phyloP scores from a whole-genome alignment of 2,888 invertebrate species.

The Drosophila rubida region DNA sequence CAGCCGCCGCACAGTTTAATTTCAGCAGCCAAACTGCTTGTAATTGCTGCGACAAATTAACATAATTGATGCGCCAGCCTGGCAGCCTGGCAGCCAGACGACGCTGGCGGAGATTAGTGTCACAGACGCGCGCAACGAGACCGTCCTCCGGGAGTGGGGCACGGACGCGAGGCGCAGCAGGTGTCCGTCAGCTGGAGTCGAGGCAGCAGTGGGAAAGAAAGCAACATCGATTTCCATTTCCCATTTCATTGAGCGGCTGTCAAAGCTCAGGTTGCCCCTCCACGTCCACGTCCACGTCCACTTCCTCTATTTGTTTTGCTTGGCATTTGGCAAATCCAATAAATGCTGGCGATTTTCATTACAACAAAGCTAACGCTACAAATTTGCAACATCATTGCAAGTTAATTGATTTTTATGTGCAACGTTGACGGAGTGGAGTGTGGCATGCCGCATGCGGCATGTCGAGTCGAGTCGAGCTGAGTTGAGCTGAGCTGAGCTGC shows the following conservation, averaged over 20 bases:
- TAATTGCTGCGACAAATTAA: conserved; percentile 74
- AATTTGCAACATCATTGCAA: conserved; percentile 72
- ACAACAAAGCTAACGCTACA: conserved; percentile 39
- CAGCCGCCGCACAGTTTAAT: conserved; percentile 35
- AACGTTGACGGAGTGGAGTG: conserved; percentile 16
- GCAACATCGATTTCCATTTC: conserved; percentile 65
- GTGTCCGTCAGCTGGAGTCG: conserved; percentile 46
- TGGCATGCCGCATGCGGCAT: background rate
- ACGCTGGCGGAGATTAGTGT: conserved; percentile 39
- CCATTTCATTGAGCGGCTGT: conserved; percentile 45
- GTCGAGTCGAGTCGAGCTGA: background rate
- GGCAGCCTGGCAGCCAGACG: conserved; percentile 39
- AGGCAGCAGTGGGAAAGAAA: conserved; percentile 2
- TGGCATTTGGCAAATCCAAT: conserved; percentile 68
- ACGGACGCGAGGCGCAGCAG: conserved; percentile 68
- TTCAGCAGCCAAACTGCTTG: conserved; percentile 57
- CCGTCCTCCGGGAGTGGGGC: conserved; percentile 5
- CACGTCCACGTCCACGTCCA: background rate
- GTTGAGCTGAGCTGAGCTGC: background rate
- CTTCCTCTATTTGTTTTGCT: conserved; percentile 37
- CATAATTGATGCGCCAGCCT: conserved; percentile 71
- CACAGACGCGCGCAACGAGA: conserved; percentile 4
- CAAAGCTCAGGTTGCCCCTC: conserved; percentile 37
- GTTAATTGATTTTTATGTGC: conserved; percentile 78
- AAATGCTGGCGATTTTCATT: conserved; percentile 64